Evolutionary conservation across 2,797 vertebrate species (phyloP).

Genomic region (Rhinichthys osculus): DNA sequence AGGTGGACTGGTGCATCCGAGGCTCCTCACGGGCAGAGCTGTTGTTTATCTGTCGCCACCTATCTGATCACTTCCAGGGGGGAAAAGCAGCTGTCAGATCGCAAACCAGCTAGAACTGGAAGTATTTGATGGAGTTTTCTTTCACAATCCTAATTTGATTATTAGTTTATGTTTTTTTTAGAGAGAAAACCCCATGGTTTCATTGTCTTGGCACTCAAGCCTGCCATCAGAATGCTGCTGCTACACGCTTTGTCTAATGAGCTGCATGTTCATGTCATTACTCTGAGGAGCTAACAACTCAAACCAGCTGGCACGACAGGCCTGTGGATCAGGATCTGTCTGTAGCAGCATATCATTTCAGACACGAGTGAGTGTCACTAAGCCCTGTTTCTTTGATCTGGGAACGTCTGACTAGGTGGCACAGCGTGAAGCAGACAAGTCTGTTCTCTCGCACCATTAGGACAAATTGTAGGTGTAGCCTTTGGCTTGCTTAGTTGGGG

Average conservation of each 20-base stretch:
- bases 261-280: not conserved
- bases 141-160: not conserved
- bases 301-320: constrained; percentile 26
- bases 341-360: constrained; percentile 20
- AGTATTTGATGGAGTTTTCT: not conserved
- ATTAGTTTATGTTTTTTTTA: not conserved
- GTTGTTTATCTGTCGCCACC: constrained; percentile 47
- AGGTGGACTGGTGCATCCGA: not conserved
- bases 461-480: too few species aligned
- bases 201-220: not conserved
- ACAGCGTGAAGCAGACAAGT: constrained; percentile 24
- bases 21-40: not conserved
- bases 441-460: not conserved
- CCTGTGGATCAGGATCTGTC: constrained; percentile 6
- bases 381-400: constrained; percentile 25
- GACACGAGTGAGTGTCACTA: not conserved
- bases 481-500: too few species aligned
- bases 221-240: not conserved
- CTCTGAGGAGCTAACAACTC: constrained; percentile 1
- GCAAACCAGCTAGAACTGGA: not conserved
- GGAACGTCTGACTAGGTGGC: constrained; percentile 19
- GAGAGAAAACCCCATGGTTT: not conserved
- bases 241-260: not conserved
- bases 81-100: not conserved
- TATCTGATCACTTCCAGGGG: constrained; percentile 20